Base-by-base conservation (phyloP, 2,113 vertebrate genomes). In the Pogona vitticeps region DNA sequence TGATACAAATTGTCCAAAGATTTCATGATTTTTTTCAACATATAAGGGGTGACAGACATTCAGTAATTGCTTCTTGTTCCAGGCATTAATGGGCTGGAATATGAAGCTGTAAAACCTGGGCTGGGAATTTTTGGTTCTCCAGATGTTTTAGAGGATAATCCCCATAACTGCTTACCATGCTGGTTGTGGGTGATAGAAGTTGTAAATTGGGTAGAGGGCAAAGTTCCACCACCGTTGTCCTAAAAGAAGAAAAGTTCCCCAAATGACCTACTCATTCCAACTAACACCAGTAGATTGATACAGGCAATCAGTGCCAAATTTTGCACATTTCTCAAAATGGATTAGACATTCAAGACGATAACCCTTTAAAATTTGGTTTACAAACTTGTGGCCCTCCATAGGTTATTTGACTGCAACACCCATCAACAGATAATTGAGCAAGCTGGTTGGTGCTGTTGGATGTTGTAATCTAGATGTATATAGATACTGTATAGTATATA, bases 11-110 rank as follows among this genome's bases (percentile, higher is more conserved):
- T 33, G 78, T 42, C 70, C 17, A 78, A 78, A 33, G 7, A 73
- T 38, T 71, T 80, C 63, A 78, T 18, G 18, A n/a, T 78, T n/a
- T 28, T 28, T 26, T 67, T 65, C 61, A 91, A 85, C 91, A 71
- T 23, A 65, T 61, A 68, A 21, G n/a, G 81, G 31, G 14, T 21
- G 76, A 87, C 42, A 91, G 88, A 86, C 14, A 85, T 36, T 63
- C 20, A 76, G 18, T 9, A 10, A 3, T 6, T 40, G 8, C 20
- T 75, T 31, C 40, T 76, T 42, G 20, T 65, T 65, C 71, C 38
- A n/a, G n/a, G n/a, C n/a, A n/a, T n/a, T n/a, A n/a, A n/a, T n/a
- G n/a, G n/a, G n/a, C n/a, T 59, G 52, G 58, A 31, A 73, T 83
- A 6, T 9, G 33, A 26, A 46, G 26, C 63, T 38, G 33, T 21